Conservation (phyloP, 2,888 invertebrate genomes). For the Microplitis manilae region DNA sequence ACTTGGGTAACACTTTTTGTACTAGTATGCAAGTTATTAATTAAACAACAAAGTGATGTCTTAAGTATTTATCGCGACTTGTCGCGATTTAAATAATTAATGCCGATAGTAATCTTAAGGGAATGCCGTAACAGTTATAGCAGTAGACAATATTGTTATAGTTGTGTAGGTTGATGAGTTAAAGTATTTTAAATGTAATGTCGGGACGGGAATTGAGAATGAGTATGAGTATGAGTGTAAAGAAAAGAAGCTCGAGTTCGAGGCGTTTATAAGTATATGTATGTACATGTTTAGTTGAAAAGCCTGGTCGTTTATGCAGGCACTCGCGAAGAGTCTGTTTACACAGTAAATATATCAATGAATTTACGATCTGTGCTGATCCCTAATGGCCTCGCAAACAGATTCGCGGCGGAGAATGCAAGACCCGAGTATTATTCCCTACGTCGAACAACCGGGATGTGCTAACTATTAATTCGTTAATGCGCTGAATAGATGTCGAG, state of each 20-base stretch:
- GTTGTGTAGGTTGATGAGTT: not conserved
- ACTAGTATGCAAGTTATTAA: not conserved
- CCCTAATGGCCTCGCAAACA: constrained; percentile 68
- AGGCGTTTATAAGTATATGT: not conserved
- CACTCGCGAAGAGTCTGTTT: constrained; percentile 54
- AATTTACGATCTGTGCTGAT: constrained; percentile 68
- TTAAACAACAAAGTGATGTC: constrained; percentile 30
- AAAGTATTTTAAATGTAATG: not conserved
- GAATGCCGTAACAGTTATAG: constrained; percentile 16
- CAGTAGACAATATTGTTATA: not conserved
- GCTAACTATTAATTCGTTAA: constrained; percentile 53
- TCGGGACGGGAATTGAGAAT: not conserved
- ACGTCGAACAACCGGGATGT: constrained; percentile 43
- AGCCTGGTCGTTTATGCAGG: constrained; percentile 3
- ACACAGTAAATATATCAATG: constrained; percentile 70
- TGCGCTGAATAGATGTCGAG: no score
- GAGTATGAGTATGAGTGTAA: not conserved
- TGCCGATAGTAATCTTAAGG: constrained; percentile 21
- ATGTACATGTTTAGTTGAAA: not conserved
- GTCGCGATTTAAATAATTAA: not conserved
- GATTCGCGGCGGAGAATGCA: constrained; percentile 65
- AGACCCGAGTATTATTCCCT: constrained; percentile 38
- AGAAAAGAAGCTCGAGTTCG: constrained; percentile 1
- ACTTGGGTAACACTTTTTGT: not conserved
- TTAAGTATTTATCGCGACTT: constrained; percentile 27